A percentile compares a stretch with the other conserved stretches of the same genome.
Conservation (phyloP, 2,888 invertebrate genomes). For the Drosophila rellima region DNA sequence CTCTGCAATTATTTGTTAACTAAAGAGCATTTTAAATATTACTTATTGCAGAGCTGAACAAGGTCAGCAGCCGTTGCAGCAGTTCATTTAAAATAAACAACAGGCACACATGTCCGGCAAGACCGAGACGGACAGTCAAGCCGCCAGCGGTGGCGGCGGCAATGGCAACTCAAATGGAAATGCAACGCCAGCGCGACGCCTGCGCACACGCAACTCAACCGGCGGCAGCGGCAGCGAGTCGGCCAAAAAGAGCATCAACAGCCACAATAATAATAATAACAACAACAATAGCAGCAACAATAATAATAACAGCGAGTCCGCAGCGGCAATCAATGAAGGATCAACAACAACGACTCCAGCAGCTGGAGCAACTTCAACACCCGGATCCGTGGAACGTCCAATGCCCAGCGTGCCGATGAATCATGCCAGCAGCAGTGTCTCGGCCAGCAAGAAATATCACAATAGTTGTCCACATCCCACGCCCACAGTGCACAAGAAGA, state of each 20-base stretch:
- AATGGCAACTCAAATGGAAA: constrained; percentile 70
- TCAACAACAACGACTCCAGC: constrained; percentile 20
- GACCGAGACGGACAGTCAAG: constrained; percentile 66
- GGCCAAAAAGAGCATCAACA: constrained; percentile 68
- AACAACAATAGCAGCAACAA: constrained; percentile 17
- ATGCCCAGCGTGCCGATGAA: constrained; percentile 78
- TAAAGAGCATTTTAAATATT: constrained; percentile 20
- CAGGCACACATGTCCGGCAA: constrained; percentile 67
- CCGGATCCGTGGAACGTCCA: constrained; percentile 53
- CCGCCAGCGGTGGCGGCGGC: constrained; percentile 47
- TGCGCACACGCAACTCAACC: constrained; percentile 85
- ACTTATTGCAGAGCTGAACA: constrained; percentile 53
- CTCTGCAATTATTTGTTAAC: constrained; percentile 14
- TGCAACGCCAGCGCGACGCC: constrained; percentile 80
- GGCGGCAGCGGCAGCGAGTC: constrained; percentile 83
- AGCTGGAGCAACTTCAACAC: constrained; percentile 6
- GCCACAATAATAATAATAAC: constrained; percentile 32
- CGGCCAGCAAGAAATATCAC: constrained; percentile 80
- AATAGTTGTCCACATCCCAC: constrained; percentile 82
- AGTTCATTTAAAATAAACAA: constrained; percentile 29
- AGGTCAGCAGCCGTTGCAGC: constrained; percentile 53
- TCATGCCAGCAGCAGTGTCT: constrained; percentile 77
- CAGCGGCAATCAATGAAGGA: constrained; percentile 67
- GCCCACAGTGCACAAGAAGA: constrained; percentile 74
- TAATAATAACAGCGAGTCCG: constrained; percentile 49